Evolutionary conservation across 2,113 vertebrate species (phyloP), one percentile per base, ranked within the genome.

Genomic region (Peromyscus maniculatus): DNA sequence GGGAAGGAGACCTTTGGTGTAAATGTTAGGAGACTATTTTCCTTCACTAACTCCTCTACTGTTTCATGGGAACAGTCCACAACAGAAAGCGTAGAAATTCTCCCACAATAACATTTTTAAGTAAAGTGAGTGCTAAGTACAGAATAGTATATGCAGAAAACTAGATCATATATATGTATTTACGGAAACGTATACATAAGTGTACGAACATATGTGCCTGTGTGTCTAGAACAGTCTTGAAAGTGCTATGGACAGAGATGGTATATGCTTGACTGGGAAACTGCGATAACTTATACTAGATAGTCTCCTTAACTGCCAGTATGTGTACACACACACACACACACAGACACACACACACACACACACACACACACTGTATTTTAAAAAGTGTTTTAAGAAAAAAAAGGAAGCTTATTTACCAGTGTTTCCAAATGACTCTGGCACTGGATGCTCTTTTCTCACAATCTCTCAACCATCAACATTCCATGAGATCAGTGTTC

Each of bases 11-110:
- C 28, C 36, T 77, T 39, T 89, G 13, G 16, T 62, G 43, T 33
- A 77, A 62, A 96, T 46, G 6, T 80, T 91, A 80, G 49, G 24
- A 86, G 93, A 96, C 80, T 75, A 89, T 71, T 91, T 97, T 83
- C 49, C 8, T 83, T 71, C 10, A 67, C 17, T 84, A 93, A 78
- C 36, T 89, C 3, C 67, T 55, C 13, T 77, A 87, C 82, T 93
- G 31, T 82, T 96, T 87, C 59, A 87, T 59, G 31, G 62, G 22
- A 22, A 80, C 74, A n/a, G 31, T 95, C 79, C 28, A 77, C 9
- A 94, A 39, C 33, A 55, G 74, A 95, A 75, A 79, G 28, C 16
- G 77, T 12, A 22, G 75, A 77, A 78, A 36, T 92, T 49, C 33
- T 92, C 66, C n/a, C 28, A 72, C 79, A 91, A 67, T 74, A 82